Conservation (phyloP, 2,113 vertebrate genomes). For the Melanostigma gelatinosum region DNA sequence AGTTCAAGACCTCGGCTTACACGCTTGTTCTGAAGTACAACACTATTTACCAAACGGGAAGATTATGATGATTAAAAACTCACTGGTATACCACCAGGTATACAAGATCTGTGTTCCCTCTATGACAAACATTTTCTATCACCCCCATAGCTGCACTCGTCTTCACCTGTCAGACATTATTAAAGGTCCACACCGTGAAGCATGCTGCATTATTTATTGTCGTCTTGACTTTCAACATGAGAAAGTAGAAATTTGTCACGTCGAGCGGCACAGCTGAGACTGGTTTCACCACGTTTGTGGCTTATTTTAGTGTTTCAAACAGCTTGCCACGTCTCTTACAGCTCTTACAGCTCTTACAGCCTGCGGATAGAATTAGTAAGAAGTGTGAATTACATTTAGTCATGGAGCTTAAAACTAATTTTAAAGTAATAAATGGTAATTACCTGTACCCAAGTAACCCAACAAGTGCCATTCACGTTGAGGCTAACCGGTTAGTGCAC, state of each 20-base stretch:
- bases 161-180: neutral
- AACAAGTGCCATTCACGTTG: neutral
- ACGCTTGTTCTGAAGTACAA: conserved; percentile 40
- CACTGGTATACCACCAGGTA: neutral
- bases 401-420: neutral
- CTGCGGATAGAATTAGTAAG: neutral
- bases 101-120: conserved; percentile 1
- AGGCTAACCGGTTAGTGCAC: neutral
- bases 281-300: neutral
- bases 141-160: neutral
- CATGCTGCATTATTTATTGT: conserved; percentile 20
- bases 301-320: neutral
- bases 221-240: conserved; percentile 4
- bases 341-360: neutral
- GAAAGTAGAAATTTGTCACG: neutral
- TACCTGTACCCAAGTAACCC: neutral
- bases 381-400: neutral
- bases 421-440: neutral
- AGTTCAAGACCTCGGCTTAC: conserved; percentile 51
- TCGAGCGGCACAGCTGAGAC: neutral
- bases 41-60: conserved; percentile 65
- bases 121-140: neutral
- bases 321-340: neutral
- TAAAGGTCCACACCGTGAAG: conserved; percentile 18
- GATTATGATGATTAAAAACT: conserved; percentile 37